Evolutionary conservation across 2,797 vertebrate species (phyloP).

Genomic region (Muraenolepis orangiensis): DNA sequence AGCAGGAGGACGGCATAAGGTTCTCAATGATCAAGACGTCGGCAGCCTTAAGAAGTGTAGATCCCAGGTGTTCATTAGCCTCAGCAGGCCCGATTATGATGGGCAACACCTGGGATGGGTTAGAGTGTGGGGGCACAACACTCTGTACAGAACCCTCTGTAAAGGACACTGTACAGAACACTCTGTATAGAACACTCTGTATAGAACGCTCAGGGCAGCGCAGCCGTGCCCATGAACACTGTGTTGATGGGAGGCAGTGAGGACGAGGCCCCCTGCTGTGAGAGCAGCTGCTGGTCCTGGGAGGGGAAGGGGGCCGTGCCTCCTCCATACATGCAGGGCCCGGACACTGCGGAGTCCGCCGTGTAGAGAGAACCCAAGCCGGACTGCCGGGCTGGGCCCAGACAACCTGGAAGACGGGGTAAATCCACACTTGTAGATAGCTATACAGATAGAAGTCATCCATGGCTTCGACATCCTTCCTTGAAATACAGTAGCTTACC

Average conservation of each 20-base stretch:
- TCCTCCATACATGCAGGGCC: constrained; percentile 89
- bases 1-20: too few species aligned
- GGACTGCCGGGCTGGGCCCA: not conserved
- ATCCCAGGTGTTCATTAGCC: too few species aligned
- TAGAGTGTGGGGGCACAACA: too few species aligned
- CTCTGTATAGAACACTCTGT: not conserved
- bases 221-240: constrained; percentile 92
- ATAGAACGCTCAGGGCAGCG: constrained; percentile 72
- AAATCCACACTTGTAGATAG: not conserved
- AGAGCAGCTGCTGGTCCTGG: constrained; percentile 80
- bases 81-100: too few species aligned
- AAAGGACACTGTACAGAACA: too few species aligned
- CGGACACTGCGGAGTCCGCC: constrained; percentile 76
- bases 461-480: too few species aligned
- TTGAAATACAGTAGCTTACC: constrained; percentile 63
- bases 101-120: too few species aligned
- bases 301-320: constrained; percentile 74
- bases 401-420: not conserved
- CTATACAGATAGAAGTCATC: too few species aligned
- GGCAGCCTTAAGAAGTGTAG: too few species aligned
- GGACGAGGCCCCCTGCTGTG: constrained; percentile 60
- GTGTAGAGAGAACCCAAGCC: constrained; percentile 52
- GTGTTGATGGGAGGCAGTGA: constrained; percentile 93
- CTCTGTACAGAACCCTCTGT: not conserved
- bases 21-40: too few species aligned